Percentiles rank a stretch among this genome's conserved stretches.
These are phyloP conservation scores for Aythya baeri DNA, from an alignment of 2,113 vertebrate genomes.

Conservation along the genomic window DNA sequence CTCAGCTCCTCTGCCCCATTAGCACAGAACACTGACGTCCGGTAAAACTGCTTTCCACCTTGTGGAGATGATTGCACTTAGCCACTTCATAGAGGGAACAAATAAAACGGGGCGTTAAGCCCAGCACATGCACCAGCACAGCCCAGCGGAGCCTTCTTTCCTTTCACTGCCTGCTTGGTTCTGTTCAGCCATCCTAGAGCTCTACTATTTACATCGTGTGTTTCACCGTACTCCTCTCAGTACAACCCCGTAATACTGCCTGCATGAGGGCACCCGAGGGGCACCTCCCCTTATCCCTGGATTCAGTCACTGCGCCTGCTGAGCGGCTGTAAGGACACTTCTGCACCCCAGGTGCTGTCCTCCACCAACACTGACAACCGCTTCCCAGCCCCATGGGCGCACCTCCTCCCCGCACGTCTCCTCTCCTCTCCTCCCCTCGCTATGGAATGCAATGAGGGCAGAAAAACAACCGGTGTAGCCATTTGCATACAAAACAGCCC, in stretches of 20 bases:
- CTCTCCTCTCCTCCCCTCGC: background rate
- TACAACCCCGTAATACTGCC: conserved; percentile 20
- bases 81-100: conserved; percentile 22
- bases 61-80: conserved; percentile 45
- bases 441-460: background rate
- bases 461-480: background rate
- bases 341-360: background rate
- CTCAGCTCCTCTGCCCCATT: background rate
- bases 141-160: background rate
- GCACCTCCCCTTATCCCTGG: background rate
- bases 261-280: background rate
- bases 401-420: background rate
- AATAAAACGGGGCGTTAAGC: background rate
- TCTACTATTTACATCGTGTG: conserved; percentile 32
- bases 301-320: background rate
- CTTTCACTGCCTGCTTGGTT: background rate
- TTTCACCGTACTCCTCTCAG: background rate
- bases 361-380: background rate
- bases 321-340: background rate
- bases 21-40: background rate
- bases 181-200: background rate
- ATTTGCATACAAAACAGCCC: background rate
- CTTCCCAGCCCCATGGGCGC: background rate
- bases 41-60: background rate
- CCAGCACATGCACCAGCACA: background rate